Percentiles rank a stretch among this genome's conserved stretches.
These are phyloP conservation scores for Streptopelia turtur DNA, from an alignment of 2,797 vertebrate species.

Conservation along the genomic window DNA sequence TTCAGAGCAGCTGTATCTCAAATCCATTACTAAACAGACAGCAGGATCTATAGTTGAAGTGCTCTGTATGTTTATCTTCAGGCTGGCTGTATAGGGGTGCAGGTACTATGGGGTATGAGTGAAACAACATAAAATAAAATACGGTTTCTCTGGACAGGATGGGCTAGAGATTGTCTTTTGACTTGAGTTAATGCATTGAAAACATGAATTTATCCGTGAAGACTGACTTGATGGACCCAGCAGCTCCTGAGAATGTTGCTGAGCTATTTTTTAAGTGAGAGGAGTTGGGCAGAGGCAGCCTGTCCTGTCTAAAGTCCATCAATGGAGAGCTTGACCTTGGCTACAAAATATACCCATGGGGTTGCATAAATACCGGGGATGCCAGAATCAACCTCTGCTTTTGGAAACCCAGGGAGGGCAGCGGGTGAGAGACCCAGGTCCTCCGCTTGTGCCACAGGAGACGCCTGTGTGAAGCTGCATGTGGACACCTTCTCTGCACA, in stretches of 20 bases:
- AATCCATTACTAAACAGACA: neutral
- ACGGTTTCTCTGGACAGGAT: neutral
- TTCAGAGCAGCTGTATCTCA: neutral
- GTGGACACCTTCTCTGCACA: neutral
- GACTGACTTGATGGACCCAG: neutral
- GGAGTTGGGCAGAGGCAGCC: neutral
- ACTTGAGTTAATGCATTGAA: neutral
- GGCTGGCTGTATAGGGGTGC: neutral
- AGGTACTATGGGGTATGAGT: neutral
- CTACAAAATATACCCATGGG: fast-evolving
- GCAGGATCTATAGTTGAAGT: neutral
- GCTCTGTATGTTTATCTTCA: neutral
- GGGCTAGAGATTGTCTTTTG: neutral
- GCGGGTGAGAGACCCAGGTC: neutral
- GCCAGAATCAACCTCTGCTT: neutral
- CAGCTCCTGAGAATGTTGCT: neutral
- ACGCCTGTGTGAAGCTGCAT: fast-evolving
- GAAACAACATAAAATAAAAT: neutral
- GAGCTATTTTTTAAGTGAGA: neutral
- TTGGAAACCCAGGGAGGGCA: neutral
- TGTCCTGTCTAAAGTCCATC: neutral
- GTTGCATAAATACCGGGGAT: neutral
- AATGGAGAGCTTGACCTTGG: neutral
- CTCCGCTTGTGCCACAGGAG: neutral
- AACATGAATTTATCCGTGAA: neutral